Evolutionary conservation across 2,888 invertebrate species (phyloP).

Genomic region (Eupeodes luniger): DNA sequence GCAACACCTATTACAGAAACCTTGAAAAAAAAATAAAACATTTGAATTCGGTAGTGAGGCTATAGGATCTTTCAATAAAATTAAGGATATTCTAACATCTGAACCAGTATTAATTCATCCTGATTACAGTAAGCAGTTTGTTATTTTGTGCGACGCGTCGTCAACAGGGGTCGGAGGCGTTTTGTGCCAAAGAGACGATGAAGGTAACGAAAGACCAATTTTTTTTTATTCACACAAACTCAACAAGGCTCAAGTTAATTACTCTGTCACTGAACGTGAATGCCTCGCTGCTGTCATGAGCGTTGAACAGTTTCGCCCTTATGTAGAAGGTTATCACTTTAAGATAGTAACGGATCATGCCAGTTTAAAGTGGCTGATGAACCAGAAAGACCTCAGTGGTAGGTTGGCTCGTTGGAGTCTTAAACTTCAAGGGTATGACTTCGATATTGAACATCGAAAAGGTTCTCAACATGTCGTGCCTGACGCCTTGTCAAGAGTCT

Average conservation of each 20-base stretch:
- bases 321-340: conserved; percentile 58
- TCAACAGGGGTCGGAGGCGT: conserved; percentile 28
- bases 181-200: conserved; percentile 40
- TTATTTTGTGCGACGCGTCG: conserved; percentile 39
- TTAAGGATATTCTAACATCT: conserved; percentile 21
- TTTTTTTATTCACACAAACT: conserved; percentile 29
- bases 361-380: conserved; percentile 77
- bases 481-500: conserved; percentile 10
- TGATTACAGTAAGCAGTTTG: conserved; percentile 22
- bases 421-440: conserved; percentile 24
- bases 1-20: conserved; percentile 47
- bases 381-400: conserved; percentile 77
- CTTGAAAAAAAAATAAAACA: neutral
- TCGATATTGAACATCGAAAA: conserved; percentile 34
- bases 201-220: conserved; percentile 27
- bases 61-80: neutral
- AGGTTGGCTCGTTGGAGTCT: conserved; percentile 69
- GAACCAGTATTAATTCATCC: conserved; percentile 31
- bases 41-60: neutral
- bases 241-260: conserved; percentile 52
- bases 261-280: conserved; percentile 16
- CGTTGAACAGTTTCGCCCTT: conserved; percentile 49
- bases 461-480: conserved; percentile 32
- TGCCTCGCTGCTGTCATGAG: conserved; percentile 6
- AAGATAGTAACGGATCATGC: neutral